Conservation (phyloP, 2,888 invertebrate genomes). For the Eucriotettix oculatus region DNA sequence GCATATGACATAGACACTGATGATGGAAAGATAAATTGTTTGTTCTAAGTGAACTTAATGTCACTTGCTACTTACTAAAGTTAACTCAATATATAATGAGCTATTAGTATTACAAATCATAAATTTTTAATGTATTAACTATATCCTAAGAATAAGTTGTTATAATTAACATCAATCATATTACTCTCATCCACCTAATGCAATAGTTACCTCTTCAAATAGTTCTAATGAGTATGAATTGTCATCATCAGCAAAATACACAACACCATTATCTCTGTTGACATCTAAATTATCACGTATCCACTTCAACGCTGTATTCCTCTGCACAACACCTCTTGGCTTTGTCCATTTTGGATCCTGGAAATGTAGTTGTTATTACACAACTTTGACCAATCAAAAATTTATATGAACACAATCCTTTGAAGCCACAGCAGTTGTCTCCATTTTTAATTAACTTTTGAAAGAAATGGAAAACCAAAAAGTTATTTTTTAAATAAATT, state of each 20-base stretch:
- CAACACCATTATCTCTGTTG: conserved; percentile 48
- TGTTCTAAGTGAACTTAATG: too few relatives aligned
- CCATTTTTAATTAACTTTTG: background rate
- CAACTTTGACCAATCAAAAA: too few relatives aligned
- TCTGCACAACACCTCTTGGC: conserved; percentile 79
- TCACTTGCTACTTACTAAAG: too few relatives aligned
- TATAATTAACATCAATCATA: too few relatives aligned
- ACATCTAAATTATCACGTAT: conserved; percentile 41
- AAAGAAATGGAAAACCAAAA: background rate
- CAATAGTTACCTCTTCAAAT: conserved; percentile 59
- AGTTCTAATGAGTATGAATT: conserved; percentile 81
- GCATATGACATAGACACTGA: too few relatives aligned
- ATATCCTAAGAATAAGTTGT: too few relatives aligned
- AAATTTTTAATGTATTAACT: too few relatives aligned
- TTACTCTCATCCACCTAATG: too few relatives aligned
- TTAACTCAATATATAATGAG: too few relatives aligned
- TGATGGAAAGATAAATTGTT: too few relatives aligned
- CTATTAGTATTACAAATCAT: too few relatives aligned
- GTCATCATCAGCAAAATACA: conserved; percentile 96
- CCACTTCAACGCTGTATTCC: conserved; percentile 77
- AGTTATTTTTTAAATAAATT: background rate
- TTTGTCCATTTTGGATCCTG: conserved; percentile 55
- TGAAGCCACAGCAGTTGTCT: background rate
- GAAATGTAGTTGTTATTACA: conserved; percentile 3
- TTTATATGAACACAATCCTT: too few relatives aligned